Evolutionary conservation across 2,797 vertebrate species (phyloP).

Genomic region (Acipenser ruthenus): DNA sequence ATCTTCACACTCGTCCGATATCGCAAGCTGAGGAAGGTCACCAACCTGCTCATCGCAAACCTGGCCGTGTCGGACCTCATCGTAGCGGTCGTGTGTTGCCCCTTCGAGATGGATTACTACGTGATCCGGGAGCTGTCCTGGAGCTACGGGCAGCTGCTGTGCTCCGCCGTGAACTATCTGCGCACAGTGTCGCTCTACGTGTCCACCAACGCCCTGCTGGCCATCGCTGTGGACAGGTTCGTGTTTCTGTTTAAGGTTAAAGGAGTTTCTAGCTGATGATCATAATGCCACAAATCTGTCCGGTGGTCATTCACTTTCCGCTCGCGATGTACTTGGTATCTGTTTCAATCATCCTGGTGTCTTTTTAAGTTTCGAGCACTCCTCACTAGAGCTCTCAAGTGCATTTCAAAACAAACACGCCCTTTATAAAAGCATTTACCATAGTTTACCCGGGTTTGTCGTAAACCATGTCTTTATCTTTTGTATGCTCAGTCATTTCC

Average conservation of each 20-base stretch:
- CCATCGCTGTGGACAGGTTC: conserved; percentile 31
- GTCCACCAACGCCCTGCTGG: conserved; percentile 30
- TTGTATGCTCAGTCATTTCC: no score
- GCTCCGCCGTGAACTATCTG: conserved; percentile 26
- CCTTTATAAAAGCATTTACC: no score
- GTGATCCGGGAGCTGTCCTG: conserved; percentile 31
- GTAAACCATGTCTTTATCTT: no score
- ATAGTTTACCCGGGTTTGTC: no score
- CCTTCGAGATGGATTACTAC: conserved; percentile 34
- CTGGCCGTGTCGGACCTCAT: conserved; percentile 31
- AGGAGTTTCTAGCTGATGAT: not conserved
- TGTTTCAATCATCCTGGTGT: no score
- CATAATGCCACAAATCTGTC: no score
- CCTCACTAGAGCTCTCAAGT: no score
- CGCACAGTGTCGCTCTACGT: conserved; percentile 31
- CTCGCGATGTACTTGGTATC: no score
- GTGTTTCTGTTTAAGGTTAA: conserved; percentile 1
- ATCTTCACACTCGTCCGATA: conserved; percentile 18
- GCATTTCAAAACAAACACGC: no score
- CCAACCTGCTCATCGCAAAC: conserved; percentile 33
- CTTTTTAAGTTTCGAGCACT: no score
- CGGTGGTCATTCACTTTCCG: no score
- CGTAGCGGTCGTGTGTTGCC: conserved; percentile 32
- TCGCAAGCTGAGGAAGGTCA: conserved; percentile 25
- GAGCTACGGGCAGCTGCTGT: conserved; percentile 25